Percentiles rank a stretch among this genome's conserved stretches.
phyloP scores from a whole-genome alignment of 2,888 invertebrate genomes.

The Unio pictorum region DNA sequence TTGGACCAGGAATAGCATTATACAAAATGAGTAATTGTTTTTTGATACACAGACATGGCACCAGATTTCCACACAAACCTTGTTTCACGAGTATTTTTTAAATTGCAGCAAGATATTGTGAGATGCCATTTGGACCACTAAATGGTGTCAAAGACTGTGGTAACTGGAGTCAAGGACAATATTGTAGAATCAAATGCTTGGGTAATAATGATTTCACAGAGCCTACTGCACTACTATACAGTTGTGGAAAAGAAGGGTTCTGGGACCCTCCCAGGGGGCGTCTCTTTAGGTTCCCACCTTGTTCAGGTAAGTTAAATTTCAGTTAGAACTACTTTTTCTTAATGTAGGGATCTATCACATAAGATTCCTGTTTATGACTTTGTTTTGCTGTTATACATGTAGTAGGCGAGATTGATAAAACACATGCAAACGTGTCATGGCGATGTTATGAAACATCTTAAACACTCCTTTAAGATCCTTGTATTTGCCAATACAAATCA shows the following conservation, averaged over 20 bases:
- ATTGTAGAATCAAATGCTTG: constrained; percentile 63
- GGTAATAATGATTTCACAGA: constrained; percentile 81
- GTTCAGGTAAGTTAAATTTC: constrained; percentile 42
- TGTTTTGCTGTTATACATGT: too few relatives aligned
- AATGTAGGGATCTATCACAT: neutral
- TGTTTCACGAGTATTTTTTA: neutral
- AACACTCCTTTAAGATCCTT: too few relatives aligned
- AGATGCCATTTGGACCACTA: constrained; percentile 44
- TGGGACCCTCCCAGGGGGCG: constrained; percentile 77
- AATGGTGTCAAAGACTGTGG: constrained; percentile 45
- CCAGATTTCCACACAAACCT: neutral
- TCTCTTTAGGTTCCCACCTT: constrained; percentile 54
- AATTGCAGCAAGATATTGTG: constrained; percentile 52
- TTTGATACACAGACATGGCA: neutral
- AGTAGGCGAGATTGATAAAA: too few relatives aligned
- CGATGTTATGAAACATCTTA: too few relatives aligned
- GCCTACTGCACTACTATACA: constrained; percentile 95
- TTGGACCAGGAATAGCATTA: too few relatives aligned
- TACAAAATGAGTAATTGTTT: neutral
- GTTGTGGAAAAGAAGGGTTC: constrained; percentile 97
- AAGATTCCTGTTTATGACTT: too few relatives aligned
- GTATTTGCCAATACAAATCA: too few relatives aligned
- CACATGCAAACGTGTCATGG: too few relatives aligned
- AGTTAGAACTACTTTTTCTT: neutral
- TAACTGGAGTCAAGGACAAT: constrained; percentile 32